phyloP scores from a whole-genome alignment of 2,888 invertebrate species.

The Rotaria socialis region DNA sequence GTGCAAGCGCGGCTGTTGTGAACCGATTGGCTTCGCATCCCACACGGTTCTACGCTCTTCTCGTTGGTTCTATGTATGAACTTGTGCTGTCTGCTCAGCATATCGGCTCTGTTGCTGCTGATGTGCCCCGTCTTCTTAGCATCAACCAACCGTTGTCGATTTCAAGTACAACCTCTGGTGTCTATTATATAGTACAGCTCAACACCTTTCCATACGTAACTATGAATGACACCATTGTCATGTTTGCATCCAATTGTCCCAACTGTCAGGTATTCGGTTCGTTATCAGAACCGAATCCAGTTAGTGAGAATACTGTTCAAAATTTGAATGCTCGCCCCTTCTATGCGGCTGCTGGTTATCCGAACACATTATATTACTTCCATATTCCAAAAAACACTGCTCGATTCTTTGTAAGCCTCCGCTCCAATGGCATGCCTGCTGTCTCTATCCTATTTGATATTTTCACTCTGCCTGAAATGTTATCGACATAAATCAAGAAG shows the following conservation, averaged over 20 bases:
- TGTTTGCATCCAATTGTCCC: background rate
- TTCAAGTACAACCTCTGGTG: background rate
- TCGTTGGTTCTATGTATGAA: background rate
- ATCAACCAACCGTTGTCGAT: background rate
- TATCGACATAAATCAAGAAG: too few species aligned
- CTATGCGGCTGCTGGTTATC: background rate
- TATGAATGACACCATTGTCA: background rate
- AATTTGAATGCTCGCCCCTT: background rate
- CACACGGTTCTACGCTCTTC: background rate
- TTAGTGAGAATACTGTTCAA: background rate
- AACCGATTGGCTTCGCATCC: background rate
- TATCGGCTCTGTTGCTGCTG: background rate
- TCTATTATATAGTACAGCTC: background rate
- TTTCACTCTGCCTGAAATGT: too few species aligned
- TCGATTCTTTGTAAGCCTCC: background rate
- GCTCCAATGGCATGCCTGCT: too few species aligned
- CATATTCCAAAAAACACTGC: background rate
- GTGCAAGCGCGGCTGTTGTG: background rate
- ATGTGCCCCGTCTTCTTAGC: background rate
- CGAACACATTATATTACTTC: background rate
- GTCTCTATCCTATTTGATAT: too few species aligned
- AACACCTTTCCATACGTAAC: background rate
- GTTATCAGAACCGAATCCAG: background rate
- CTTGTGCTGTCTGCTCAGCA: background rate
- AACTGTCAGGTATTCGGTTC: background rate